phyloP scores from a whole-genome alignment of 2,113 vertebrate species.

The Pelobates fuscus region DNA sequence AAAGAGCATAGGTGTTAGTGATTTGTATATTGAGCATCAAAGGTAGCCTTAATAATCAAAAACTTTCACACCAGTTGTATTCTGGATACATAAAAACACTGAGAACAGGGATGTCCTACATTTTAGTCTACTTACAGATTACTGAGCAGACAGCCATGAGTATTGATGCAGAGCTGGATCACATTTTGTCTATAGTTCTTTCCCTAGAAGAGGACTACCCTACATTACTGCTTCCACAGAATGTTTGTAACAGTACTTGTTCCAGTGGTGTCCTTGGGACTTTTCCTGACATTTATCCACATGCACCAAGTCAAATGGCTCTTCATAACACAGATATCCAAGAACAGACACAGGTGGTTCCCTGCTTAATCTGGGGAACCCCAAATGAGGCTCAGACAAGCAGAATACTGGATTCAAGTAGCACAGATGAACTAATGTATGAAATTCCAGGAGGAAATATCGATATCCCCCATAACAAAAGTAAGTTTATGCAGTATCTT shows the following conservation, averaged over 20 bases:
- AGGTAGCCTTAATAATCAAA: no score
- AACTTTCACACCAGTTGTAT: no score
- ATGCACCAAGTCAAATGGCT: background rate
- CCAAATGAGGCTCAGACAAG: background rate
- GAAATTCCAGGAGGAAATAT: background rate
- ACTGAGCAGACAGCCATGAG: slow-evolving; percentile 11
- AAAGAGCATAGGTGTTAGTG: no score
- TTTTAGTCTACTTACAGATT: no score
- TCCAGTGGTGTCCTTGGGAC: background rate
- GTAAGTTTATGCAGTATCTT: background rate
- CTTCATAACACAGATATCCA: background rate
- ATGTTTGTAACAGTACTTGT: background rate
- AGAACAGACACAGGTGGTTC: slow-evolving; percentile 13
- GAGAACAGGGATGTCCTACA: no score
- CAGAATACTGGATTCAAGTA: background rate
- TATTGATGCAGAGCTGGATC: slow-evolving; percentile 13
- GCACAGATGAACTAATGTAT: background rate
- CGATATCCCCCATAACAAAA: background rate
- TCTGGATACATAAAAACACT: no score
- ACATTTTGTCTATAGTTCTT: slow-evolving; percentile 1
- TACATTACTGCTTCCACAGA: background rate
- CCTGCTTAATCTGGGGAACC: slow-evolving; percentile 4
- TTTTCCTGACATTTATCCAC: background rate
- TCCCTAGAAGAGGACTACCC: slow-evolving; percentile 36
- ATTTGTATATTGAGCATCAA: no score